Evolutionary conservation across 2,888 invertebrate genomes (phyloP).

Genomic region (Thecophora atra): DNA sequence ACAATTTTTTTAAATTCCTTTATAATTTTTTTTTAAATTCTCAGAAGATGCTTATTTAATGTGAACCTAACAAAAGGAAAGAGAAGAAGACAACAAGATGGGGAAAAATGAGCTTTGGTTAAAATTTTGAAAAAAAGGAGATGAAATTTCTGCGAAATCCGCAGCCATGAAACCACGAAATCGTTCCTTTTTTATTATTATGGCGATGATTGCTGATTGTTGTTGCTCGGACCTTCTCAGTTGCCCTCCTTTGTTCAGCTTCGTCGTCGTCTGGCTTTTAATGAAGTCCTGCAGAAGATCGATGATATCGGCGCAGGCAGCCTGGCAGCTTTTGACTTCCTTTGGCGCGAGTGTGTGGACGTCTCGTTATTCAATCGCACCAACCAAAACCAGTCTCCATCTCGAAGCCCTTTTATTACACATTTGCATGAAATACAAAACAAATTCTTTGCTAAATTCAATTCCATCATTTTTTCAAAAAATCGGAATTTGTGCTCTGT

Average conservation of each 20-base stretch:
- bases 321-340: constrained; percentile 21
- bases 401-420: neutral
- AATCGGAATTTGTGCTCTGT: too few relatives aligned
- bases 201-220: neutral
- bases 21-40: neutral
- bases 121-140: neutral
- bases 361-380: neutral
- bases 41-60: constrained; percentile 26
- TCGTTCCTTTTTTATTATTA: neutral
- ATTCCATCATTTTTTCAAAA: neutral
- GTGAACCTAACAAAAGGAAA: constrained; percentile 10
- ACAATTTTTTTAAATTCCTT: neutral
- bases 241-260: neutral
- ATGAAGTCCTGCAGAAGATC: constrained; percentile 27
- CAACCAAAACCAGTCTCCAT: neutral
- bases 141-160: constrained; percentile 20
- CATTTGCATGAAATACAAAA: constrained; percentile 30
- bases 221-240: neutral
- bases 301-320: constrained; percentile 8
- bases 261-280: neutral
- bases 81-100: too few relatives aligned
- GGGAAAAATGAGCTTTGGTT: neutral
- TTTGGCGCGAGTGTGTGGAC: constrained; percentile 5
- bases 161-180: constrained; percentile 6
- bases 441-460: neutral